A percentile compares a stretch with the other conserved stretches of the same genome.
Evolutionary conservation across 2,888 invertebrate species (phyloP).

Genomic region (Colostygia pectinataria): DNA sequence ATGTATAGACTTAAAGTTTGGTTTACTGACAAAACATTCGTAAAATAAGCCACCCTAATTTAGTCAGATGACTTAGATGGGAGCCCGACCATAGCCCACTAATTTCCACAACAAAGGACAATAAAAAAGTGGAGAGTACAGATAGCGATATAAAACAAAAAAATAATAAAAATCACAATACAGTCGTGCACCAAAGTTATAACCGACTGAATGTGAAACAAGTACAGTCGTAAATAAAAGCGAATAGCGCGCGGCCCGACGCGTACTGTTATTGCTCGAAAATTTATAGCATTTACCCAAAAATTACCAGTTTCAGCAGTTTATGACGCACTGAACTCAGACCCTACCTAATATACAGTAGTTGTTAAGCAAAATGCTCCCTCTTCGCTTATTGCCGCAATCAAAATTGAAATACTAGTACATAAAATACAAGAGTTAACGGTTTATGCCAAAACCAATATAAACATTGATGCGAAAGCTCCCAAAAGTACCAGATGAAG

Average conservation of each 20-base stretch:
- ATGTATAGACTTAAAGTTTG: too few species aligned
- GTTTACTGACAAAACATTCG: constrained; percentile 14
- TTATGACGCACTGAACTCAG: constrained; percentile 60
- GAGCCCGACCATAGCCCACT: constrained; percentile 42
- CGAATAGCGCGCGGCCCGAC: constrained; percentile 73
- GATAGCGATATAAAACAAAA: constrained; percentile 60
- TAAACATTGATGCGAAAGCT: constrained; percentile 18
- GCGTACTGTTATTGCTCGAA: constrained; percentile 69
- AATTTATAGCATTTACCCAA: constrained; percentile 74
- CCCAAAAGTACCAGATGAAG: constrained; percentile 18
- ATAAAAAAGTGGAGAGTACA: constrained; percentile 60
- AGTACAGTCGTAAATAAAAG: constrained; percentile 80
- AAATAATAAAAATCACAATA: constrained; percentile 69
- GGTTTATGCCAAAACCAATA: constrained; percentile 22
- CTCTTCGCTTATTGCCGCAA: constrained; percentile 38
- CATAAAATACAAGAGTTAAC: constrained; percentile 32
- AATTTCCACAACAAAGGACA: constrained; percentile 67
- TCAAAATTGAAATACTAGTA: constrained; percentile 39
- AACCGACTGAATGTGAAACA: constrained; percentile 75
- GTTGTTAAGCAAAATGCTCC: constrained; percentile 40
- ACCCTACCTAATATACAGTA: constrained; percentile 40
- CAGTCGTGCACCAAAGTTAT: constrained; percentile 74
- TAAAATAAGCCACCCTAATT: constrained; percentile 31
- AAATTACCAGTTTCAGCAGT: constrained; percentile 68
- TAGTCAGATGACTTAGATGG: constrained; percentile 33